Percentiles rank a stretch among this genome's conserved stretches.
Conservation (phyloP, 2,113 vertebrate species). For the Leucosticte australis region DNA sequence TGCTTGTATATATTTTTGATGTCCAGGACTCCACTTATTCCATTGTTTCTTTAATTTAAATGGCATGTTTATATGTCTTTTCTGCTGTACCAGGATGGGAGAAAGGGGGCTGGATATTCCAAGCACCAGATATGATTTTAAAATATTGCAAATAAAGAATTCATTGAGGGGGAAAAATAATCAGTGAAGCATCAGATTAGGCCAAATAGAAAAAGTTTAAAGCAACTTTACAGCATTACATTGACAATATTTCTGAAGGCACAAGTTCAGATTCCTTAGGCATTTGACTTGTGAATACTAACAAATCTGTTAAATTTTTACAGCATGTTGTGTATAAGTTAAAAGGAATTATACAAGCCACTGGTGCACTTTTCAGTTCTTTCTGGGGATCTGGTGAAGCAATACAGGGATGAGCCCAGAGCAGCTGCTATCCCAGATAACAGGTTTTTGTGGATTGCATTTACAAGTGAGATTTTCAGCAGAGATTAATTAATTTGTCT, state of each 20-base stretch:
- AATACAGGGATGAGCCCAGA: neutral
- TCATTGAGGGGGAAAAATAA: neutral
- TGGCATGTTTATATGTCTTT: conserved; percentile 76
- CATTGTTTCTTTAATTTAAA: conserved; percentile 78
- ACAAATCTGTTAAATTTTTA: conserved; percentile 57
- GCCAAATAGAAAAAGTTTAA: conserved; percentile 9
- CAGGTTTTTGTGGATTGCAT: neutral
- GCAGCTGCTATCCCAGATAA: neutral
- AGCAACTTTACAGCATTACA: conserved; percentile 47
- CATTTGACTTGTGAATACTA: conserved; percentile 58
- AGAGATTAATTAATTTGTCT: neutral
- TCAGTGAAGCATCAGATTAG: conserved; percentile 44
- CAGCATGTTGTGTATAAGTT: conserved; percentile 65
- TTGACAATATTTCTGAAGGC: conserved; percentile 47
- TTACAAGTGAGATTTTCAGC: neutral
- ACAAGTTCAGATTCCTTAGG: conserved; percentile 31
- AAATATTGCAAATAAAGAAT: conserved; percentile 46
- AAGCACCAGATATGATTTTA: conserved; percentile 65
- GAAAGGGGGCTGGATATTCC: conserved; percentile 79
- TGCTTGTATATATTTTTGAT: conserved; percentile 84
- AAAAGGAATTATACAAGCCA: conserved; percentile 63
- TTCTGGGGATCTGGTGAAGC: conserved; percentile 37
- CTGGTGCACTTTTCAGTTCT: conserved; percentile 62
- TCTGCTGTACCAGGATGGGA: conserved; percentile 70
- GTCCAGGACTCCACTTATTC: conserved; percentile 67